phyloP scores from a whole-genome alignment of 2,113 vertebrate species.

The Dicrurus megarhynchus region DNA sequence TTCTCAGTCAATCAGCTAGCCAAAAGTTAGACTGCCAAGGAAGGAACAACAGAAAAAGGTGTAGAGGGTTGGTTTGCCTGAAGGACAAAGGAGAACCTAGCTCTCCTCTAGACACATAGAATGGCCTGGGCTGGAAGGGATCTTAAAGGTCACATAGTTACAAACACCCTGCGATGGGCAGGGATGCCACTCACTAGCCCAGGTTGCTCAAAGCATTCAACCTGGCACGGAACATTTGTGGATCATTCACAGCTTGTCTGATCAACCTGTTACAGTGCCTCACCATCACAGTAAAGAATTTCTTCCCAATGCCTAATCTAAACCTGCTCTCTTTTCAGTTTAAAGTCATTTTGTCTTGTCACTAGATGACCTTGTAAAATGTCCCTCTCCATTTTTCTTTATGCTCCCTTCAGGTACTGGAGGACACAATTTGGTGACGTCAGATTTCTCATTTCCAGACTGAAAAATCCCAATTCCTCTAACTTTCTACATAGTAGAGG shows the following conservation, averaged over 20 bases:
- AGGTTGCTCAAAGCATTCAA: neutral
- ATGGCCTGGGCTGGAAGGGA: neutral
- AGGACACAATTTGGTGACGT: neutral
- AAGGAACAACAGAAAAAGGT: neutral
- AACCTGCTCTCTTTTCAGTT: neutral
- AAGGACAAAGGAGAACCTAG: neutral
- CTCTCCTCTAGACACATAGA: neutral
- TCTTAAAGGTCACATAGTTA: neutral
- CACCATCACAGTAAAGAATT: neutral
- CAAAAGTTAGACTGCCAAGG: neutral
- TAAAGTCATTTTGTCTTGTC: neutral
- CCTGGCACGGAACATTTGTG: neutral
- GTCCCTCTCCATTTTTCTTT: neutral
- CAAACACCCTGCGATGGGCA: neutral
- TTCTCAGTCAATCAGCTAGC: neutral
- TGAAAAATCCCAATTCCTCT: neutral
- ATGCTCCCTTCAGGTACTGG: neutral
- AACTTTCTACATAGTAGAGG: neutral
- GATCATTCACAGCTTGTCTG: neutral
- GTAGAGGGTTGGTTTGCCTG: neutral
- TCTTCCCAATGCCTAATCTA: neutral
- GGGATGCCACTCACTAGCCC: neutral
- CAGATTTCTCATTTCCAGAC: neutral
- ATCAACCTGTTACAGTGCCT: neutral
- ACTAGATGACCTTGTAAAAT: neutral